Percentiles rank a stretch among this genome's conserved stretches.
Evolutionary conservation across 1,140 invertebrate genomes (phyloP).

Genomic region (Trachymyrmex septentrionalis): DNA sequence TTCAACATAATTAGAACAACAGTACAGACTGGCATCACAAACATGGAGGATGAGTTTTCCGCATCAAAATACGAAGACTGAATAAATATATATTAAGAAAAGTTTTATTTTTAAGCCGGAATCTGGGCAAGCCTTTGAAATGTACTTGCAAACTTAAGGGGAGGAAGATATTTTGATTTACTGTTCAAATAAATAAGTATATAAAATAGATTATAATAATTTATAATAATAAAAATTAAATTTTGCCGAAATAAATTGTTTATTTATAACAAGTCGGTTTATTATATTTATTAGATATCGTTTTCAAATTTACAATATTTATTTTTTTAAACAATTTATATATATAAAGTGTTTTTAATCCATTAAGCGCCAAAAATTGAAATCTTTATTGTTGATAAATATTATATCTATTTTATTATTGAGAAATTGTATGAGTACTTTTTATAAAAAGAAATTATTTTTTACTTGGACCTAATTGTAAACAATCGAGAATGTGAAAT

Average conservation of each 20-base stretch:
- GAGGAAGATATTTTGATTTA: neutral
- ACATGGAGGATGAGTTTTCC: neutral
- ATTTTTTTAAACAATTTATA: conserved; percentile 1
- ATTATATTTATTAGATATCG: neutral
- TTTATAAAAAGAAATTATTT: neutral
- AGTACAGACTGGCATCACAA: conserved; percentile 2
- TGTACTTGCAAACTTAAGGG: neutral
- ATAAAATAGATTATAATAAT: neutral
- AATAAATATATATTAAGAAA: conserved; percentile 39
- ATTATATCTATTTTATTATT: neutral
- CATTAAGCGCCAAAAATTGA: neutral
- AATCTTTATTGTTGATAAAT: neutral
- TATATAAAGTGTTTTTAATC: neutral
- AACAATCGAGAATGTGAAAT: neutral
- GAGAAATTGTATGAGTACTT: neutral
- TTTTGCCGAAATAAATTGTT: neutral
- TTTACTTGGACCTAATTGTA: neutral
- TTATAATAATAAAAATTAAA: conserved; percentile 3
- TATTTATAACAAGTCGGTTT: neutral
- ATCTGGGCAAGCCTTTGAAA: neutral
- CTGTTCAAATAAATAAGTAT: neutral
- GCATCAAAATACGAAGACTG: conserved; percentile 1
- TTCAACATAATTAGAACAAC: neutral
- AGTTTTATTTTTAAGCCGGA: conserved; percentile 7
- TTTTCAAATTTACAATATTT: neutral